Conservation (phyloP, 1,140 invertebrate species). For the Drosophila burlai region DNA sequence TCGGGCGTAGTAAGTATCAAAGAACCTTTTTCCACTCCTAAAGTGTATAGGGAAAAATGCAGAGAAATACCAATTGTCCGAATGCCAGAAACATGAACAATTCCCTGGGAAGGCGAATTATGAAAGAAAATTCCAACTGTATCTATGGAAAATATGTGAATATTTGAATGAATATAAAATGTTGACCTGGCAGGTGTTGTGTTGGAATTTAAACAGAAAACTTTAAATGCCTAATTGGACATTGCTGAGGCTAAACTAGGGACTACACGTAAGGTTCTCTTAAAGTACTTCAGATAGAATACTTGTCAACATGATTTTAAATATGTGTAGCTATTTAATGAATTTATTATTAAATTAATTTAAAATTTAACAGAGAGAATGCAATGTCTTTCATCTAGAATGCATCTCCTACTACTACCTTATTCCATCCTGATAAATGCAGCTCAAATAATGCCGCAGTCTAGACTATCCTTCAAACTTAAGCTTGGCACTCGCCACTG, state of each 20-base stretch:
- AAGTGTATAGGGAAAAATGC: constrained; percentile 25
- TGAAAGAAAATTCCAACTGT: neutral
- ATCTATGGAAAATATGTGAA: neutral
- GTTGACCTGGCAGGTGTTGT: too few relatives aligned
- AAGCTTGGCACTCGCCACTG: constrained; percentile 35
- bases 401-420: neutral
- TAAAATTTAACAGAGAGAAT: neutral
- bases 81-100: constrained; percentile 19
- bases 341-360: too few relatives aligned
- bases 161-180: neutral
- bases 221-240: neutral
- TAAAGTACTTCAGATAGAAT: neutral
- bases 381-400: neutral
- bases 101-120: constrained; percentile 5
- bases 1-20: constrained; percentile 19
- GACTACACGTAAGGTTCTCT: neutral
- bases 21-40: constrained; percentile 18
- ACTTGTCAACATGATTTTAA: neutral
- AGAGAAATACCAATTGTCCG: constrained; percentile 21
- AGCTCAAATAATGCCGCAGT: constrained; percentile 9
- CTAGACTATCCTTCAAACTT: constrained; percentile 50
- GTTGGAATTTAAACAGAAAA: neutral
- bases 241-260: neutral
- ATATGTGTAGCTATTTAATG: neutral
- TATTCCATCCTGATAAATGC: neutral